Evolutionary conservation across 1,140 invertebrate species (phyloP).

Genomic region (Ylistrum balloti): DNA sequence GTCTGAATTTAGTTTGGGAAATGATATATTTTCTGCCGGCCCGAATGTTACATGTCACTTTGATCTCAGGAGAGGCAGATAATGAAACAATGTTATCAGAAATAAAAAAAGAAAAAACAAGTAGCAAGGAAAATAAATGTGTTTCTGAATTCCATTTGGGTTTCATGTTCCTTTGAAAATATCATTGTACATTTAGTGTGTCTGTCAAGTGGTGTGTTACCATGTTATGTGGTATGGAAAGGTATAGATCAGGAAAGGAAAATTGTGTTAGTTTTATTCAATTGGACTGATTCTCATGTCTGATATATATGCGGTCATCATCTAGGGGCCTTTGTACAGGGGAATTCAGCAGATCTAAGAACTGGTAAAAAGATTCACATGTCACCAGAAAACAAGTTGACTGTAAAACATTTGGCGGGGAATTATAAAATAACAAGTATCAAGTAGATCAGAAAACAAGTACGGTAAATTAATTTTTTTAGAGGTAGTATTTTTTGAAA

Average conservation of each 20-base stretch:
- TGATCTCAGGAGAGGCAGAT: background rate
- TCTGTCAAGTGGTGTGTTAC: background rate
- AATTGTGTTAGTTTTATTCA: constrained; percentile 2
- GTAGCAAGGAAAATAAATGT: background rate
- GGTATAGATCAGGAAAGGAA: background rate
- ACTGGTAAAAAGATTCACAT: background rate
- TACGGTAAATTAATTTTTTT: background rate
- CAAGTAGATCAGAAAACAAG: background rate
- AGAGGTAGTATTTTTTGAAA: background rate
- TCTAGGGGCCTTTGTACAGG: constrained; percentile 9
- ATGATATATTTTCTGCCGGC: too few species aligned
- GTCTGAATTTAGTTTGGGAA: too few species aligned
- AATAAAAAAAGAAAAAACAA: background rate
- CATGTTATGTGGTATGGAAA: background rate
- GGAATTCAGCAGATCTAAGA: background rate
- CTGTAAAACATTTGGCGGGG: too few species aligned
- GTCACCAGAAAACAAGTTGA: background rate
- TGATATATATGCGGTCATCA: background rate
- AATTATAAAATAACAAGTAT: background rate
- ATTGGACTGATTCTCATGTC: background rate
- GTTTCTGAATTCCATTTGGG: background rate
- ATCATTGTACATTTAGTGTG: constrained; percentile 24
- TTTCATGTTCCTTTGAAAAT: constrained; percentile 26
- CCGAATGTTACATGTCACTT: too few species aligned
- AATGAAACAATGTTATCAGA: background rate